Evolutionary conservation across 2,113 vertebrate species (phyloP).

Genomic region (Planiliza haematocheilus): DNA sequence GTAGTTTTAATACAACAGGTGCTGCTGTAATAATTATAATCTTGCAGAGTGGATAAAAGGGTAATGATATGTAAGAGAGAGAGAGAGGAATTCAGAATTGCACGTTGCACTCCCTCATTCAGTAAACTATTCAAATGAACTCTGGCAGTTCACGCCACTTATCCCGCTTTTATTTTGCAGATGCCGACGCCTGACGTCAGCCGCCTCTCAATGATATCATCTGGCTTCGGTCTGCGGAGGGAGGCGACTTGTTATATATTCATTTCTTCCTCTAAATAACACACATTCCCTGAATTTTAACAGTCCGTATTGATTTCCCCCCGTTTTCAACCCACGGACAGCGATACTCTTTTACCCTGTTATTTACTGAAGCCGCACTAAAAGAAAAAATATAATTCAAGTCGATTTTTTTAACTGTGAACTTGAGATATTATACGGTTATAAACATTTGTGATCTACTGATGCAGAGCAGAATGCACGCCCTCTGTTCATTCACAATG

Average conservation of each 20-base stretch:
- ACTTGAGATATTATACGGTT: conserved; percentile 8
- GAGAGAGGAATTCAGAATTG: neutral
- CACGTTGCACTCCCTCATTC: conserved; percentile 15
- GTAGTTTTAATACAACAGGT: neutral
- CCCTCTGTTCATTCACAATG: conserved; percentile 14
- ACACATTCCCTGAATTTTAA: conserved; percentile 62
- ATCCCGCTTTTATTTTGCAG: conserved; percentile 29
- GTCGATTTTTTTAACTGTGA: conserved; percentile 23
- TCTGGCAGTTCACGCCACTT: conserved; percentile 33
- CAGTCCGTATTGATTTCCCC: conserved; percentile 69
- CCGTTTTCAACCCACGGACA: conserved; percentile 38
- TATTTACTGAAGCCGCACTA: conserved; percentile 55
- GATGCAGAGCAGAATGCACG: conserved; percentile 10
- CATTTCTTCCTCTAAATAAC: conserved; percentile 65
- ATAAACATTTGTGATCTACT: conserved; percentile 10
- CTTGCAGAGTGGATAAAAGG: conserved; percentile 2
- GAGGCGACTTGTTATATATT: conserved; percentile 54
- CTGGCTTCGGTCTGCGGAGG: conserved; percentile 56
- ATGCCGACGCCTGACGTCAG: conserved; percentile 51
- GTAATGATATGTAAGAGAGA: neutral
- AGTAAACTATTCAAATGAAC: conserved; percentile 52
- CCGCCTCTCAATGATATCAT: conserved; percentile 65
- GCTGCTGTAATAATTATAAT: conserved; percentile 11
- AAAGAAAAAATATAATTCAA: conserved; percentile 11
- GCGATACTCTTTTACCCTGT: conserved; percentile 40